phyloP scores from a whole-genome alignment of 2,797 vertebrate species.

The Tamandua tetradactyla region DNA sequence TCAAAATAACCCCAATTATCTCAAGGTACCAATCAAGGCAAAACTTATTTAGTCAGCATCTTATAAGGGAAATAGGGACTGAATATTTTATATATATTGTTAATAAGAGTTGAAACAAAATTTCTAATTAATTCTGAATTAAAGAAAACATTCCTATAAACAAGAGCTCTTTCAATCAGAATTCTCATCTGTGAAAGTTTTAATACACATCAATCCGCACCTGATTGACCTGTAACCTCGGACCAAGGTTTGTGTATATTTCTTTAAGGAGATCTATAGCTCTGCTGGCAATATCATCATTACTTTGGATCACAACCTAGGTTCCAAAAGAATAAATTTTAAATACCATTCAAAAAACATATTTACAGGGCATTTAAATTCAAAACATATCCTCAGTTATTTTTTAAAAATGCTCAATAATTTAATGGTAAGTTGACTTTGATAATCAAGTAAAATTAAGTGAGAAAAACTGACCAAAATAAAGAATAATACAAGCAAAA shows the following conservation, averaged over 20 bases:
- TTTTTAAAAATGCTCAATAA: neutral
- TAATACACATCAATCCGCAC: slow-evolving; percentile 82
- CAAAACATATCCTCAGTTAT: neutral
- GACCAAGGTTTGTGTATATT: slow-evolving; percentile 99
- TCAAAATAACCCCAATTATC: neutral
- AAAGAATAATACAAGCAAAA: slow-evolving; percentile 18
- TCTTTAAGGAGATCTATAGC: slow-evolving; percentile 99
- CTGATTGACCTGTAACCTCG: slow-evolving; percentile 99
- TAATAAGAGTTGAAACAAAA: slow-evolving; percentile 6
- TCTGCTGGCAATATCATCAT: slow-evolving; percentile 97
- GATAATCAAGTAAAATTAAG: slow-evolving; percentile 34
- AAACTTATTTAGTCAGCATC: slow-evolving; percentile 32
- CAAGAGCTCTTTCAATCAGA: neutral
- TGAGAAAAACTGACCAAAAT: slow-evolving; percentile 34
- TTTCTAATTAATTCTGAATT: neutral
- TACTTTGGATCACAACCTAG: slow-evolving; percentile 99
- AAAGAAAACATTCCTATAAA: slow-evolving; percentile 19
- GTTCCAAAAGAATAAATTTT: slow-evolving; percentile 50
- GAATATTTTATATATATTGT: neutral
- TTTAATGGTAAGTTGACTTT: neutral
- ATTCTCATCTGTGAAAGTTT: slow-evolving; percentile 23
- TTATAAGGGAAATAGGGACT: neutral
- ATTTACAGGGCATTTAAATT: slow-evolving; percentile 50
- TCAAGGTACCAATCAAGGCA: slow-evolving; percentile 27
- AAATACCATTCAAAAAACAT: slow-evolving; percentile 58